Conservation (phyloP, 2,888 invertebrate species). For the Tenthredo notha region DNA sequence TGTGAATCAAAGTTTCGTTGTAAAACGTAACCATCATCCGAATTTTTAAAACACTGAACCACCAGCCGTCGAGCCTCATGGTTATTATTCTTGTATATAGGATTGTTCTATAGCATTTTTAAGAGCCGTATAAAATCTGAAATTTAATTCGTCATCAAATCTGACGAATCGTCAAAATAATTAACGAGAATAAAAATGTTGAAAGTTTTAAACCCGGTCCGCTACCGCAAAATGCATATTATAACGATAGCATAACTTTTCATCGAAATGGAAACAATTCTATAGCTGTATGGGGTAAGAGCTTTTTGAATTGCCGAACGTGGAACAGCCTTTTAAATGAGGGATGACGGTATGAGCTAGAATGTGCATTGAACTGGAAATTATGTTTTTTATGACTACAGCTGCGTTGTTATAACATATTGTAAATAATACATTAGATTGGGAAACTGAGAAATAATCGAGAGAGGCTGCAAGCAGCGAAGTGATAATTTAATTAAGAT, state of each 20-base stretch:
- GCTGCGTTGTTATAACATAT: neutral
- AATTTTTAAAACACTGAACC: neutral
- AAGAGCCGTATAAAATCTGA: neutral
- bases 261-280: neutral
- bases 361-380: neutral
- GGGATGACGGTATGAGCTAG: neutral
- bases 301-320: neutral
- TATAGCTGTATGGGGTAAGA: neutral
- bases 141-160: no score
- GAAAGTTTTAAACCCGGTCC: neutral
- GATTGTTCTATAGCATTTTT: no score
- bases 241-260: neutral
- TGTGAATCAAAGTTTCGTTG: constrained; percentile 15
- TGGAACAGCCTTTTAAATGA: neutral
- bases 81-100: no score
- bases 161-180: no score
- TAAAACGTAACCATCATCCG: neutral
- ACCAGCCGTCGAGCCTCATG: neutral
- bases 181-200: neutral
- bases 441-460: neutral
- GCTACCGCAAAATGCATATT: neutral
- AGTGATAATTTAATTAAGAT: neutral
- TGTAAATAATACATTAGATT: neutral
- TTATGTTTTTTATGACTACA: neutral
- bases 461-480: no score